Evolutionary conservation across 1,140 invertebrate genomes (phyloP).

Genomic region (Drosophila nigrodunni): DNA sequence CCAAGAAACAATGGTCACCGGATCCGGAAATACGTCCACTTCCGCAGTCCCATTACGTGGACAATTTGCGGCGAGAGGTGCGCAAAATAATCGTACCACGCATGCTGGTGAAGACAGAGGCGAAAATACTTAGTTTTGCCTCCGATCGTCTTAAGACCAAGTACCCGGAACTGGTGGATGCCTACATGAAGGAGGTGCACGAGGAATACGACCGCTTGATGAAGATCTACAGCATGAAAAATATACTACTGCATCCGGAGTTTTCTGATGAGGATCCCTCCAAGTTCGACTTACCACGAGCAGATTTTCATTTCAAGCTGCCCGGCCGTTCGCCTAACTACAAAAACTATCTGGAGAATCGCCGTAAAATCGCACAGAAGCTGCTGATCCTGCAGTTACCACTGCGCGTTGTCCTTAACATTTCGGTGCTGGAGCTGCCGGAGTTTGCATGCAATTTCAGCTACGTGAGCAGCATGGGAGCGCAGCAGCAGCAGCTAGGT

Average conservation of each 20-base stretch:
- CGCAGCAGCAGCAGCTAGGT: slow-evolving; percentile 83
- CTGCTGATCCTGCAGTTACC: slow-evolving; percentile 88
- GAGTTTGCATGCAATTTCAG: slow-evolving; percentile 61
- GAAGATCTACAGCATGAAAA: slow-evolving; percentile 82
- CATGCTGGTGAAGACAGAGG: slow-evolving; percentile 76
- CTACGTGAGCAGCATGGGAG: slow-evolving; percentile 85
- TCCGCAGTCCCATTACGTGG: slow-evolving; percentile 69
- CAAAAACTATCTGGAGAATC: slow-evolving; percentile 86
- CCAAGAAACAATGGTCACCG: slow-evolving; percentile 47
- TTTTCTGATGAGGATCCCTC: slow-evolving; percentile 70
- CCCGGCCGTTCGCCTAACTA: slow-evolving; percentile 87
- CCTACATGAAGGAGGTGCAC: slow-evolving; percentile 81
- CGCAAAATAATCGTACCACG: slow-evolving; percentile 78
- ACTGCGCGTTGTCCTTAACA: slow-evolving; percentile 87
- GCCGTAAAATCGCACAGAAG: slow-evolving; percentile 85
- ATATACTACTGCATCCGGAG: slow-evolving; percentile 71
- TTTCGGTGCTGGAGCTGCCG: slow-evolving; percentile 86
- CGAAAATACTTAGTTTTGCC: slow-evolving; percentile 77
- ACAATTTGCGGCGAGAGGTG: slow-evolving; percentile 75
- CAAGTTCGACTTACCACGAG: slow-evolving; percentile 57
- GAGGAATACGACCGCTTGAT: slow-evolving; percentile 76
- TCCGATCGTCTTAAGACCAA: slow-evolving; percentile 66
- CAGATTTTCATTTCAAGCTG: slow-evolving; percentile 56
- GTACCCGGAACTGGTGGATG: slow-evolving; percentile 72
- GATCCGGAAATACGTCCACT: slow-evolving; percentile 66